These are phyloP conservation scores for Porites divaricata DNA, from an alignment of 92 coral and sea anemone species.

Conservation along the genomic window DNA sequence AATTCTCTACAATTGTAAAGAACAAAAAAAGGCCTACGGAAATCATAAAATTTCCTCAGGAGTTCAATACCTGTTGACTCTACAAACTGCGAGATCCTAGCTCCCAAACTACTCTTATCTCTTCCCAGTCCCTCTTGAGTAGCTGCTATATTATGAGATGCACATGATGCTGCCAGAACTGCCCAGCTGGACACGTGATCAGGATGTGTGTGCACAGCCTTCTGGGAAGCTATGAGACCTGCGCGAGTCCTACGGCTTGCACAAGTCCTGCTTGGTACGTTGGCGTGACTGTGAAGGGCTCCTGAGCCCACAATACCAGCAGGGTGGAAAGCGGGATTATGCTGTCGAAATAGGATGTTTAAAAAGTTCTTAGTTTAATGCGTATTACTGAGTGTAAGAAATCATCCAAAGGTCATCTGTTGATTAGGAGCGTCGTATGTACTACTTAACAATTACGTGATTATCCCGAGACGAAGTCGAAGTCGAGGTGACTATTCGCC, in stretches of 20 bases:
- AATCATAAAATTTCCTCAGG: neutral
- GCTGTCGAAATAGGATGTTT: constrained; percentile 25
- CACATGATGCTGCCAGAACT: constrained; percentile 80
- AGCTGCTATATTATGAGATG: constrained; percentile 68
- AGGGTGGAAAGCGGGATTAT: constrained; percentile 67
- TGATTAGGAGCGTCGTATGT: too few relatives aligned
- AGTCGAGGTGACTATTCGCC: too few relatives aligned
- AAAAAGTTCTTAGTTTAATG: neutral
- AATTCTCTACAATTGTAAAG: too few relatives aligned
- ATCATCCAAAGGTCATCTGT: neutral
- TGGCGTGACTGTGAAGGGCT: constrained; percentile 37
- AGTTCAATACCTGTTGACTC: constrained; percentile 61
- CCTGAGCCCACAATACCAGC: constrained; percentile 83
- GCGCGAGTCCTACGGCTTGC: constrained; percentile 61
- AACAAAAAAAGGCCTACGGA: too few relatives aligned
- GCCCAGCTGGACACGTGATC: constrained; percentile 86
- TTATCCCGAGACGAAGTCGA: too few relatives aligned
- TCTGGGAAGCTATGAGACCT: constrained; percentile 85
- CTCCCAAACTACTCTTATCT: constrained; percentile 50
- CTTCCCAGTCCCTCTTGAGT: constrained; percentile 40
- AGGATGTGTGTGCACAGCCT: constrained; percentile 92
- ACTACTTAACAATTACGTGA: too few relatives aligned
- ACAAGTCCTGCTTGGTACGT: constrained; percentile 24
- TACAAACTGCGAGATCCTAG: constrained; percentile 75
- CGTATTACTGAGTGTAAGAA: neutral